Conservation (phyloP, 2,113 vertebrate species). For the Oreochromis niloticus region DNA sequence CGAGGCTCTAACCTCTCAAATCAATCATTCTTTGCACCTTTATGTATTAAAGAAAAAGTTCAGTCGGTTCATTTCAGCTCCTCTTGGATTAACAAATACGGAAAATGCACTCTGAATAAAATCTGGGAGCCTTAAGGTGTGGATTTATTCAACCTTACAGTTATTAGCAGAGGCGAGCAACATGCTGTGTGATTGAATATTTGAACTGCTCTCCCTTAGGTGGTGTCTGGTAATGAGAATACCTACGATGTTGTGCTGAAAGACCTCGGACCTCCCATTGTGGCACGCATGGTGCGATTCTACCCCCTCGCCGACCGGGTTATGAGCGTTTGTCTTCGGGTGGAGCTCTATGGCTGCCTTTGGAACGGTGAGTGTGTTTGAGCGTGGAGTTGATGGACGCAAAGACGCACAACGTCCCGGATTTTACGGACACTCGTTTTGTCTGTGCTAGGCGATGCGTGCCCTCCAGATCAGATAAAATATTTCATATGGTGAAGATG, state of each 20-base stretch:
- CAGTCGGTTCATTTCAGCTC: neutral
- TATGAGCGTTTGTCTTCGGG: slow-evolving; percentile 92
- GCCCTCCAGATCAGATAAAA: neutral
- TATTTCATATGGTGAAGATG: neutral
- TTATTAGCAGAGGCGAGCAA: neutral
- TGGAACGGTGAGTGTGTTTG: slow-evolving; percentile 80
- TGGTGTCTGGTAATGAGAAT: slow-evolving; percentile 89
- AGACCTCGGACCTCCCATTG: slow-evolving; percentile 85
- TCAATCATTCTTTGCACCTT: neutral
- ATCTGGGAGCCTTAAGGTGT: neutral
- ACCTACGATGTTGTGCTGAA: slow-evolving; percentile 88
- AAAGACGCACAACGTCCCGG: neutral
- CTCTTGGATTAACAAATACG: neutral
- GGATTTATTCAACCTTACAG: neutral
- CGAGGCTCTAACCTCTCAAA: neutral
- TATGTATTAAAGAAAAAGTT: neutral
- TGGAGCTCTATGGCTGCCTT: slow-evolving; percentile 91
- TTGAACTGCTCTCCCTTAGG: slow-evolving; percentile 60
- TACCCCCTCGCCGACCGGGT: slow-evolving; percentile 87
- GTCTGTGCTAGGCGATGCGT: neutral
- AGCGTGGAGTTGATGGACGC: neutral
- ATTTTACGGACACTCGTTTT: neutral
- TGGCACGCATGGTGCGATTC: slow-evolving; percentile 85
- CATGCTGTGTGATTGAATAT: neutral
- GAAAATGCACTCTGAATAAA: neutral